Base-by-base conservation (phyloP, 2,113 vertebrate species). In the Raja brachyura region DNA sequence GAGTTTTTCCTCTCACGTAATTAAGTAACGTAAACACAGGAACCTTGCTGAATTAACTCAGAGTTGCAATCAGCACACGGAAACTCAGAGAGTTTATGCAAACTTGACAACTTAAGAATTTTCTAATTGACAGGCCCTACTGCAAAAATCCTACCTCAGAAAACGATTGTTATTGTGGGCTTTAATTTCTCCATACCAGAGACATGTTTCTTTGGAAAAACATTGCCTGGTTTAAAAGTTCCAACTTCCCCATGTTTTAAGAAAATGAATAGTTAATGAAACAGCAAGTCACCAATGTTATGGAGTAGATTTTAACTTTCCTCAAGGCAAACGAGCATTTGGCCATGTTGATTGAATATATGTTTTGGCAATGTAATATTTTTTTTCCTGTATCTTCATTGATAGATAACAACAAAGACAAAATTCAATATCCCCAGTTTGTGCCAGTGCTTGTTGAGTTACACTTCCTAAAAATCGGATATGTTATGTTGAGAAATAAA, bases 1-100 rank as follows among this genome's bases (percentile, higher is more conserved):
- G 97, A 97, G 96, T 93, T 93, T 93, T 94, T 93, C 93, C 93
- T 93, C 66, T 14, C 16, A 68, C 16, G 7, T 11, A 48, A 48
- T 73, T 54, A 48, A 81, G 20, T 25, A 54, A 54, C 13, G 28
- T 48, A n/a, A 86, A 25, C 10, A 61, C n/a, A 18, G n/a, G 33
- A 31, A 5, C 14, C 22, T 88, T 11, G 33, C 59, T 16, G 20
- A 88, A 31, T 88, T 88, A 28, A 88, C 48, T 11, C 4, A 18
- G n/a, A 33, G 75, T 75, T 33, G n/a, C 75, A n/a, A 77, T 9
- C 8, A 77, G 8, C 75, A 77, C 75, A 77, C 31, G 14, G 33
- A 31, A 77, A 77, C n/a, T 31, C 33, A 13, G n/a, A 13, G 75
- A 77, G 75, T 77, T 77, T 31, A 13, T 77, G n/a, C 75, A 31